Evolutionary conservation across 2,797 vertebrate species (phyloP).

Genomic region (Eurystomus glaucurus): DNA sequence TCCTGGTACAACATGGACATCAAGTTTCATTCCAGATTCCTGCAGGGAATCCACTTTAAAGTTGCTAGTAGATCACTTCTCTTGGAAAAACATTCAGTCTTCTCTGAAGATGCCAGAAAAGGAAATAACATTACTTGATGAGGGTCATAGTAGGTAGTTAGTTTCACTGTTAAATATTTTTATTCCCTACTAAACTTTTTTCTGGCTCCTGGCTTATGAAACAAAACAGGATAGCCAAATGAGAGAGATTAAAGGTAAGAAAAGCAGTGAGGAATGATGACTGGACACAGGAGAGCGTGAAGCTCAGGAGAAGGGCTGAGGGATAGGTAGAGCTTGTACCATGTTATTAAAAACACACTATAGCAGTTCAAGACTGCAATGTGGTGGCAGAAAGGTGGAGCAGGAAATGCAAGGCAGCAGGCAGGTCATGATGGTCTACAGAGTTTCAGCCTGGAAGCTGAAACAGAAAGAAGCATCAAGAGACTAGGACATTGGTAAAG

Average conservation of each 20-base stretch:
- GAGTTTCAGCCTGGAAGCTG: slow-evolving; percentile 6
- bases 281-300: background rate
- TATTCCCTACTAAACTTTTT: background rate
- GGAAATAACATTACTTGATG: background rate
- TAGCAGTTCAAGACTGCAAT: background rate
- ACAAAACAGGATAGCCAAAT: background rate
- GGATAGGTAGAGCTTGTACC: background rate
- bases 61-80: background rate
- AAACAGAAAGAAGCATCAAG: background rate
- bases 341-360: slow-evolving; percentile 42
- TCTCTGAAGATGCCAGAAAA: background rate
- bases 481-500: background rate
- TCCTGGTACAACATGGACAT: background rate
- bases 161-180: slow-evolving; percentile 8
- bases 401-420: slow-evolving; percentile 23
- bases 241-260: slow-evolving; percentile 19
- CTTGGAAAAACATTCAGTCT: background rate
- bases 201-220: background rate
- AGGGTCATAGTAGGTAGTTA: background rate
- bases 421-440: background rate
- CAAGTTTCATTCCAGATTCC: background rate
- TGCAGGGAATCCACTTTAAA: background rate
- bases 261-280: background rate
- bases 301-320: background rate
- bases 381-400: background rate